These are phyloP conservation scores for Tridacna gigas DNA, from an alignment of 2,888 invertebrate species.

Conservation along the genomic window DNA sequence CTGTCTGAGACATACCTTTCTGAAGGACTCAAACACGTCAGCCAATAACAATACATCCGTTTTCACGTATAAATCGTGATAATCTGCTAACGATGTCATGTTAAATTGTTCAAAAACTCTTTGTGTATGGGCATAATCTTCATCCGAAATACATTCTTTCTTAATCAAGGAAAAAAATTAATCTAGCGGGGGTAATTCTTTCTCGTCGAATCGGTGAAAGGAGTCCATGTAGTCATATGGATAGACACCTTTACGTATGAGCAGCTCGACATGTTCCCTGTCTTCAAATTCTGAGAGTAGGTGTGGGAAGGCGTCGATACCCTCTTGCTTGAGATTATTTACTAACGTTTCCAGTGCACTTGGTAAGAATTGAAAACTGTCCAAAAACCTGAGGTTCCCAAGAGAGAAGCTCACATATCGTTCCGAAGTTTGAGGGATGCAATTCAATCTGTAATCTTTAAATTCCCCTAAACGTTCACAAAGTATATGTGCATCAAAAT, in stretches of 20 bases:
- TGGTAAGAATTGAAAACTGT: slow-evolving; percentile 52
- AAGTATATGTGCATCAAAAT: slow-evolving; percentile 45
- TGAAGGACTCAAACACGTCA: slow-evolving; percentile 43
- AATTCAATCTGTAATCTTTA: slow-evolving; percentile 28
- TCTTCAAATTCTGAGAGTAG: slow-evolving; percentile 27
- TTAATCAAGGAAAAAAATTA: slow-evolving; percentile 35
- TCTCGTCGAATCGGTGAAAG: slow-evolving; percentile 21
- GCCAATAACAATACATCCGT: slow-evolving; percentile 37
- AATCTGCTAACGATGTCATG: slow-evolving; percentile 23
- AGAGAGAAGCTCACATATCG: slow-evolving; percentile 53
- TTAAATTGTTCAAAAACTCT: slow-evolving; percentile 31
- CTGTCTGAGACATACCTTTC: slow-evolving; percentile 39
- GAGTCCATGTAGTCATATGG: slow-evolving; percentile 38
- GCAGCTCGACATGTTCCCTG: slow-evolving; percentile 6
- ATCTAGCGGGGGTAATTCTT: slow-evolving; percentile 19
- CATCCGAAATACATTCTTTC: slow-evolving; percentile 31
- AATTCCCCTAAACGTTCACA: slow-evolving; percentile 31
- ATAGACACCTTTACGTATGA: slow-evolving; percentile 34
- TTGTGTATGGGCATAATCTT: slow-evolving; percentile 40
- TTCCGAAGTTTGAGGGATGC: slow-evolving; percentile 49
- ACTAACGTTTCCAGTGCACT: slow-evolving; percentile 40
- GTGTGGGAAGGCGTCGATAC: slow-evolving; percentile 41
- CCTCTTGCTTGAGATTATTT: slow-evolving; percentile 44
- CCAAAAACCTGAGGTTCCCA: slow-evolving; percentile 49
- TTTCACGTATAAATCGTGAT: slow-evolving; percentile 45